Base-by-base conservation (phyloP, 1,140 invertebrate genomes). In the Meloidogyne chitwoodi region DNA sequence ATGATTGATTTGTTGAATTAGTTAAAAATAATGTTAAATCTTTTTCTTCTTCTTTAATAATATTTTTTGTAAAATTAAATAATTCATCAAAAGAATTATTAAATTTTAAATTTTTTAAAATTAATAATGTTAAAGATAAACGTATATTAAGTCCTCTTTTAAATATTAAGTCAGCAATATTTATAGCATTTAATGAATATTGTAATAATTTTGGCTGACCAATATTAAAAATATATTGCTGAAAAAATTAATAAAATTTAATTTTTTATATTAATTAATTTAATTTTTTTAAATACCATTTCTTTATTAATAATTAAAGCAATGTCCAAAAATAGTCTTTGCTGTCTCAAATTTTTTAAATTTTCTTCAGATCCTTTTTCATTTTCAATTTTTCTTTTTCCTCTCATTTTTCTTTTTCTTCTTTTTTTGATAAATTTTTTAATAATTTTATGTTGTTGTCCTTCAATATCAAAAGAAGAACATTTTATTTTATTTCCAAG, bases 291-390 rank as follows among this genome's bases (percentile, higher is more conserved):
- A 74, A 78, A 76, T 56, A 87, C 85, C 72, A 85, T 85, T 73
- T 79, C 68, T 68, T 86, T 76, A 75, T 86, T 86, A 19, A 74
- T 84, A 44, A 86, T 83, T 24, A 86, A 31, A 19, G 85, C 85
- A 68, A 86, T 64, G 61, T 87, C 85, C 10, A 87, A 68, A 71
- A 85, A 84, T 77, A 87, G 85, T 82, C 66, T 86, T 83, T 38
- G 81, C 68, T 38, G 76, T 75, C 26, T 79, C 75, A 56, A 64
- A 86, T 83, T 19, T 80, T 62, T 71, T 68, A 79, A n/a, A 63
- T 63, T 68, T 41, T 78, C 19, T 61, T 27, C 63, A 79, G 68
- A 29, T 66, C 26, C 24, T 8, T 34, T 75, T 65, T 16, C 14
- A 62, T 16, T 31, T 26, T 22, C 74, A 24, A 26, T 24, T 27